phyloP scores from a whole-genome alignment of 2,888 invertebrate genomes.

The Poecilus cupreus region DNA sequence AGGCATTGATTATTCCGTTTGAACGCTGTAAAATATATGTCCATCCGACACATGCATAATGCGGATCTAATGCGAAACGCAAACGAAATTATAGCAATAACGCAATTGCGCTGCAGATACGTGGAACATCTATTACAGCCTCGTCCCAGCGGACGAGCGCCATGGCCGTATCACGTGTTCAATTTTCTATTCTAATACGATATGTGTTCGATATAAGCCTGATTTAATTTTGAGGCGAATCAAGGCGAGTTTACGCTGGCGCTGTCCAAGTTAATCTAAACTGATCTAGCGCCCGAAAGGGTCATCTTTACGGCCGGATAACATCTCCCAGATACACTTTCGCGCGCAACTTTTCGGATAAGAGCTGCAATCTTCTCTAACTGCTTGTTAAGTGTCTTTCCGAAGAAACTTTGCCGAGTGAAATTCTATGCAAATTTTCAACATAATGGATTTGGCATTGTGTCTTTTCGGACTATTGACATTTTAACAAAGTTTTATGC shows the following conservation, averaged over 20 bases:
- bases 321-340: slow-evolving; percentile 35
- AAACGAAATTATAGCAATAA: slow-evolving; percentile 54
- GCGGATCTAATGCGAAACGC: slow-evolving; percentile 41
- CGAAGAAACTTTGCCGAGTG: slow-evolving; percentile 33
- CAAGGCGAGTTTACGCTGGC: slow-evolving; percentile 19
- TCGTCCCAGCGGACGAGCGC: slow-evolving; percentile 9
- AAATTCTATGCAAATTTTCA: slow-evolving; percentile 39
- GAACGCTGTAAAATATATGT: slow-evolving; percentile 15
- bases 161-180: slow-evolving; percentile 37
- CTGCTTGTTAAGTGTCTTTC: slow-evolving; percentile 50
- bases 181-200: slow-evolving; percentile 58
- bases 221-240: slow-evolving; percentile 50
- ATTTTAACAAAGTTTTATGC: slow-evolving; percentile 3
- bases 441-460: slow-evolving; percentile 34
- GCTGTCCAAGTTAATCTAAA: slow-evolving; percentile 41
- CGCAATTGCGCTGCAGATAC: slow-evolving; percentile 38
- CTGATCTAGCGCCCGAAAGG: slow-evolving; percentile 37
- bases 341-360: slow-evolving; percentile 45
- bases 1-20: slow-evolving; percentile 8
- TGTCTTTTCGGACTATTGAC: slow-evolving; percentile 35
- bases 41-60: slow-evolving; percentile 22
- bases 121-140: slow-evolving; percentile 42
- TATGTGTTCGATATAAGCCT: slow-evolving; percentile 23
- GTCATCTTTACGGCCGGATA: slow-evolving; percentile 42
- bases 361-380: slow-evolving; percentile 49